Percentiles rank a stretch among this genome's conserved stretches.
phyloP scores from a whole-genome alignment of 2,888 invertebrate species.

The Crematogaster levior region DNA sequence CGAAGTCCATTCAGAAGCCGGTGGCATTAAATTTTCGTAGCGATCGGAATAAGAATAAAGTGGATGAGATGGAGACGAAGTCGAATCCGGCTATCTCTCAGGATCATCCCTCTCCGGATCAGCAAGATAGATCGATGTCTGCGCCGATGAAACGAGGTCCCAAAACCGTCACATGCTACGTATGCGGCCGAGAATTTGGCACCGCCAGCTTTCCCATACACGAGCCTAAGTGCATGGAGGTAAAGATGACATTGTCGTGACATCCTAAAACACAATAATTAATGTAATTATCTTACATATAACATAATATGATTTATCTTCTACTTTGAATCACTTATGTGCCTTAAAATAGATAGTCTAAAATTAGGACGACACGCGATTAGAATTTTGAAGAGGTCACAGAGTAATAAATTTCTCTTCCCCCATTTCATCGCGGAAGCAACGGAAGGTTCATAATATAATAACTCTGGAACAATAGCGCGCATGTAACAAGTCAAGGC shows the following conservation, averaged over 20 bases:
- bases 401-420: neutral
- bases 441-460: constrained; percentile 23
- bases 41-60: constrained; percentile 73
- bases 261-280: neutral
- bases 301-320: neutral
- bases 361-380: neutral
- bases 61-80: constrained; percentile 51
- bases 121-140: constrained; percentile 53
- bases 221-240: constrained; percentile 89
- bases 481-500: constrained; percentile 67
- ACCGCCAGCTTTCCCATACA: constrained; percentile 89
- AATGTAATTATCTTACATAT: neutral
- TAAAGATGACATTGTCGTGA: constrained; percentile 72
- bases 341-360: constrained; percentile 15
- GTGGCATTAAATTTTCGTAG: constrained; percentile 86
- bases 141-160: constrained; percentile 74
- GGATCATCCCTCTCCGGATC: neutral
- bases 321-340: neutral
- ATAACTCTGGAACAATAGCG: neutral
- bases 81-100: constrained; percentile 5
- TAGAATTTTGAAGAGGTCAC: neutral
- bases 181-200: constrained; percentile 90
- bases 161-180: constrained; percentile 87
- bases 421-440: constrained; percentile 27
- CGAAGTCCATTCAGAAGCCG: constrained; percentile 87